Conservation (phyloP, 2,888 invertebrate species). For the Drosophila cracens region DNA sequence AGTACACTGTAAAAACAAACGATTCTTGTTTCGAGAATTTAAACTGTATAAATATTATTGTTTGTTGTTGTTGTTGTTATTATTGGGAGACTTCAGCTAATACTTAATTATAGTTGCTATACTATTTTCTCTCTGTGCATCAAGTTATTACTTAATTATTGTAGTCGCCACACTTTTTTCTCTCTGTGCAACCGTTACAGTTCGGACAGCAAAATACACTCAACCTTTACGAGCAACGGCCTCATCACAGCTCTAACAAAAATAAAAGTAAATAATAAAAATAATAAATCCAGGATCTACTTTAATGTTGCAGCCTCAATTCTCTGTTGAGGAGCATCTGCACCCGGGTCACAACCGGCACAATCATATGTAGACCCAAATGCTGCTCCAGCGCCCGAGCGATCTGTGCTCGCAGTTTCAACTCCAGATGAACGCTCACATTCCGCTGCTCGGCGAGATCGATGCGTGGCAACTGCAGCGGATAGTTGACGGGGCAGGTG, state of each 20-base stretch:
- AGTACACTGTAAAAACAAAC: background rate
- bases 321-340: slow-evolving; percentile 62
- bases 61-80: background rate
- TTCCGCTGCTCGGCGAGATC: slow-evolving; percentile 62
- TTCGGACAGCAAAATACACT: slow-evolving; percentile 52
- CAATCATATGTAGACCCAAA: slow-evolving; percentile 66
- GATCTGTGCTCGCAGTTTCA: slow-evolving; percentile 45
- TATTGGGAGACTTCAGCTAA: background rate
- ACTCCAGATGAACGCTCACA: slow-evolving; percentile 49
- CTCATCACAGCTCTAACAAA: background rate
- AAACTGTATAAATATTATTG: no score
- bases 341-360: slow-evolving; percentile 58
- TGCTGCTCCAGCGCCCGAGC: slow-evolving; percentile 52
- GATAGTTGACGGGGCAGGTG: slow-evolving; percentile 61
- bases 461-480: slow-evolving; percentile 53
- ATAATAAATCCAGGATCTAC: background rate
- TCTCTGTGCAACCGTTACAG: slow-evolving; percentile 11
- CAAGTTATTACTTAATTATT: background rate
- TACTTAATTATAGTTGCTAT: background rate
- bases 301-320: slow-evolving; percentile 32
- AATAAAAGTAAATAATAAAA: background rate
- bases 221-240: slow-evolving; percentile 39
- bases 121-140: background rate
- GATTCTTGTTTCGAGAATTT: background rate
- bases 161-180: background rate